Evolutionary conservation across 2,888 invertebrate genomes (phyloP), one percentile per base, ranked within the genome.

Genomic region (Anorthoa munda): DNA sequence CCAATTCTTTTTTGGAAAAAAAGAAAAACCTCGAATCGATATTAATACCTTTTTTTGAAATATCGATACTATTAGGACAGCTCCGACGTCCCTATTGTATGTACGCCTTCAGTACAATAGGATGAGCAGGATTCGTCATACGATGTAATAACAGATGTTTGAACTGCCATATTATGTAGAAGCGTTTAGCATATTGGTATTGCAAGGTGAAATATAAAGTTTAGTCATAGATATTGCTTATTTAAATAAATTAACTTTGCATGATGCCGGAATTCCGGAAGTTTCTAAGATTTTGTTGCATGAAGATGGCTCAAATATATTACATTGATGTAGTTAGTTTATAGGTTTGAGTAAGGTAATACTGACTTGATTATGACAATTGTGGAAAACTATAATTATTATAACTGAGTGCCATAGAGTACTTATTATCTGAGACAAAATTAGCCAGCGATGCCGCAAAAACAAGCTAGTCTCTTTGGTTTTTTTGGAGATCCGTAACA

Each of bases 51-150:
- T n/a, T 31, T 31, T 31, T 7, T 31, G 0, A 31, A 31, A 26
- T 11, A 31, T 31, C 26, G 18, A 58, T 31, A 31, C 11, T 31
- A 1, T 18, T 12, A 11, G 4, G 2, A n/a, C 7, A 0, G n/a
- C 13, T 60, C 13, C 15, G n/a, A 45, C 59, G 45, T 60, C 21
- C 39, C n/a, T 26, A 72, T 59, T 69, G 23, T 46, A 63, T 66
- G 21, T 46, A 66, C 76, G 67, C 85, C 85, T 79, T 65, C 66
- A 31, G 18, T 64, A 76, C 75, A 78, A 76, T 72, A 78, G 75
- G 85, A 86, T 85, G 85, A 59, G 78, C 66, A 73, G 7, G 59
- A 81, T 66, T 83, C 66, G 59, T 70, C 83, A 83, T 66, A 21
- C 51, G 21, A 17, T 63, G 50, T 69, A 64, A 55, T 77, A 67